These are phyloP conservation scores for Epinotia nisella DNA, from an alignment of 2,888 invertebrate species.

Conservation along the genomic window DNA sequence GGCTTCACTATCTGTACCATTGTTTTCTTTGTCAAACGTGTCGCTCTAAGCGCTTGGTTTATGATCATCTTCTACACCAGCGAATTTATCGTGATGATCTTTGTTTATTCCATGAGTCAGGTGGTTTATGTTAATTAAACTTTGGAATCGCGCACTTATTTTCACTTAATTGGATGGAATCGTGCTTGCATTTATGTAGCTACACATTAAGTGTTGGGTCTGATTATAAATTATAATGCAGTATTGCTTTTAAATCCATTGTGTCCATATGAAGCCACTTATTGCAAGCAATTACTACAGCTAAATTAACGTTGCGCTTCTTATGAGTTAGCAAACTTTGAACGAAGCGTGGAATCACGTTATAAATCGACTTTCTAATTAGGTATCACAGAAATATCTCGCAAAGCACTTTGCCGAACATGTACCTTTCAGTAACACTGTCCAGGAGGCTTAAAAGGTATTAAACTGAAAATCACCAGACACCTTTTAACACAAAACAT, in stretches of 20 bases:
- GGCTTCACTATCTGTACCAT: constrained; percentile 63
- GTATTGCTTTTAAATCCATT: neutral
- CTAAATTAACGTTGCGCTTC: constrained; percentile 24
- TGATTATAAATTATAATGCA: constrained; percentile 12
- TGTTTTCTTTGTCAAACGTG: constrained; percentile 70
- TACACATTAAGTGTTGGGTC: neutral
- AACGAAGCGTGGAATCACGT: constrained; percentile 1
- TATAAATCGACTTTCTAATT: constrained; percentile 15
- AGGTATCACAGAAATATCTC: constrained; percentile 22
- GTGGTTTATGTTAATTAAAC: constrained; percentile 45
- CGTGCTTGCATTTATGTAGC: constrained; percentile 15
- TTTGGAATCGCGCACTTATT: constrained; percentile 42
- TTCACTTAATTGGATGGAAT: constrained; percentile 20
- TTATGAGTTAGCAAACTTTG: constrained; percentile 20
- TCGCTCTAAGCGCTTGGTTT: constrained; percentile 72
- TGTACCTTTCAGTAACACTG: constrained; percentile 59
- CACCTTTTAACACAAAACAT: constrained; percentile 77
- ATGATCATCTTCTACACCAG: constrained; percentile 62
- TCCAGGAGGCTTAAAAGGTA: constrained; percentile 61
- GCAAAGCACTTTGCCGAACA: constrained; percentile 54
- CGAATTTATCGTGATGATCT: constrained; percentile 54
- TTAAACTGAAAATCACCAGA: constrained; percentile 79
- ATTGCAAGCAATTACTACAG: constrained; percentile 27
- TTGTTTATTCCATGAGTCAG: constrained; percentile 47
- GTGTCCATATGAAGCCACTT: neutral